Evolutionary conservation across 2,797 vertebrate species (phyloP).

Genomic region (Acipenser oxyrinchus): DNA sequence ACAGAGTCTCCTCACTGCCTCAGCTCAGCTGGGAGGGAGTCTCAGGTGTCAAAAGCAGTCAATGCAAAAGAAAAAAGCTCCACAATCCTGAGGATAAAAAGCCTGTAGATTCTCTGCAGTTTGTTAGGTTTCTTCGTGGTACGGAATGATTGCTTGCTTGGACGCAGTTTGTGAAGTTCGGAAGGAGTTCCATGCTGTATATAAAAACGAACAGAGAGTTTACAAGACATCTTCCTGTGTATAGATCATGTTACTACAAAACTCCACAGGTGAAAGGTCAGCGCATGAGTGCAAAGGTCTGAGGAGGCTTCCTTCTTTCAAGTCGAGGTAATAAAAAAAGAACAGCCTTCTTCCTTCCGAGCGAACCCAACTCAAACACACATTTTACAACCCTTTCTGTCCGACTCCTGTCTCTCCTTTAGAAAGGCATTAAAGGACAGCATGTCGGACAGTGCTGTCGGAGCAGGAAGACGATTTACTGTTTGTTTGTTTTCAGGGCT

Average conservation of each 20-base stretch:
- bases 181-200: neutral
- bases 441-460: neutral
- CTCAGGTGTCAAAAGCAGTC: too few species aligned
- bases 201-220: neutral
- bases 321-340: slow-evolving; percentile 1
- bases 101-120: neutral
- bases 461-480: neutral
- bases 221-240: neutral
- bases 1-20: too few species aligned
- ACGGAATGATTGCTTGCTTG: neutral
- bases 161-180: neutral
- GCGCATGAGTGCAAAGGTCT: neutral
- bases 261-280: slow-evolving; percentile 4
- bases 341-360: neutral
- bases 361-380: neutral
- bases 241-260: neutral
- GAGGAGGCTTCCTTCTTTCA: neutral
- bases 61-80: neutral
- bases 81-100: neutral
- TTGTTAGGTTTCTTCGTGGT: neutral
- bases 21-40: too few species aligned
- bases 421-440: neutral
- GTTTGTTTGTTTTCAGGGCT: neutral
- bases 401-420: neutral
- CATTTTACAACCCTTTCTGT: neutral